phyloP scores from a whole-genome alignment of 2,113 vertebrate genomes.

The Thamnaconus septentrionalis region DNA sequence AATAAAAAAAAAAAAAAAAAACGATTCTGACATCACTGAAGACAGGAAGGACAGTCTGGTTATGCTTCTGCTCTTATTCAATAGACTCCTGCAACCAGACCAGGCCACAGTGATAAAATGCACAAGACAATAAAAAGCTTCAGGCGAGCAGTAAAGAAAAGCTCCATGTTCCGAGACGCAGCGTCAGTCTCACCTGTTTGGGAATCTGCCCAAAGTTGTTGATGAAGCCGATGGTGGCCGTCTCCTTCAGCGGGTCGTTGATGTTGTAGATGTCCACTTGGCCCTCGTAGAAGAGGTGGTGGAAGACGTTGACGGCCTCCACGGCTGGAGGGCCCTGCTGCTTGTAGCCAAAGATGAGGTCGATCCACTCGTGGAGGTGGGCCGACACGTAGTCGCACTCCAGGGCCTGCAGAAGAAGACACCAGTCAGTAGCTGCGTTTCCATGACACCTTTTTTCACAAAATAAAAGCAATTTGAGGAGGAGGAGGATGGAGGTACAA shows the following conservation, averaged over 20 bases:
- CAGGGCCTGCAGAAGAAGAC: constrained; percentile 80
- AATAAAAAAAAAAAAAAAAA: no score
- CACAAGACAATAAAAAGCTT: no score
- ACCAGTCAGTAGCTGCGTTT: no score
- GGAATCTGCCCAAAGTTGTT: constrained; percentile 99
- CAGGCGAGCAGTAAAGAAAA: background rate
- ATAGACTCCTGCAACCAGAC: no score
- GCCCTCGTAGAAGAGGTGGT: constrained; percentile 98
- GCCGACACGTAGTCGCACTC: constrained; percentile 97
- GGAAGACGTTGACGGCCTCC: constrained; percentile 97
- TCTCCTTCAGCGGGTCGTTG: constrained; percentile 97
- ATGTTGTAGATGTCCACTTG: constrained; percentile 99
- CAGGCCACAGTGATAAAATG: no score
- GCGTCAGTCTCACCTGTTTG: constrained; percentile 85
- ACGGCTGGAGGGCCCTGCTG: constrained; percentile 96
- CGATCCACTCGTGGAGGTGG: constrained; percentile 98
- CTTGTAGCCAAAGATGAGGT: constrained; percentile 97
- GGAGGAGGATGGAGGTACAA: accelerated
- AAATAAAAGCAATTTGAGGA: no score
- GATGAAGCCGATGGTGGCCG: constrained; percentile 98
- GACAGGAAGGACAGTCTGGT: no score
- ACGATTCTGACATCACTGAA: no score
- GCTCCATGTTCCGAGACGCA: no score
- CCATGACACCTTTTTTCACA: no score
- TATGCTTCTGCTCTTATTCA: no score